phyloP scores from a whole-genome alignment of 1,140 invertebrate genomes.

The Achroia grisella region DNA sequence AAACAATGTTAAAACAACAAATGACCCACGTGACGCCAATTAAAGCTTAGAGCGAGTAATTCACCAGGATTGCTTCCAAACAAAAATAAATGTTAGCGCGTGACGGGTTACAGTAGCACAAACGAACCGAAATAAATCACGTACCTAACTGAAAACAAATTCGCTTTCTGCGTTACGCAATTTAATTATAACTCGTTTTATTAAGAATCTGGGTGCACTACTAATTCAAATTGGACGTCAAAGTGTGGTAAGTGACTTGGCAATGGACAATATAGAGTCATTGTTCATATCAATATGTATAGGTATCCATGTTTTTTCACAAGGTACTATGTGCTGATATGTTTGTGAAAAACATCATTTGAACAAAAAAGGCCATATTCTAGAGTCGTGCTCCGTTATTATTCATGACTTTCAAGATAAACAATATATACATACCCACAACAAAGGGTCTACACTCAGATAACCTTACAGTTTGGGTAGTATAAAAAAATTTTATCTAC shows the following conservation, averaged over 20 bases:
- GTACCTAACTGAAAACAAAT: slow-evolving; percentile 14
- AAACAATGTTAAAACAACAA: no score
- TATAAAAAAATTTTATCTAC: no score
- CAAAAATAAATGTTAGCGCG: slow-evolving; percentile 42
- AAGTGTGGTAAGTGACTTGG: not conserved
- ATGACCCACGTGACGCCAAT: not conserved
- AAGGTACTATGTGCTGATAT: no score
- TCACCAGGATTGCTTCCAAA: slow-evolving; percentile 17
- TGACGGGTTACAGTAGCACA: slow-evolving; percentile 19
- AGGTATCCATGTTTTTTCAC: no score
- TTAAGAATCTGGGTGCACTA: not conserved
- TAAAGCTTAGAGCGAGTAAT: slow-evolving; percentile 2
- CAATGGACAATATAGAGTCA: slow-evolving; percentile 1
- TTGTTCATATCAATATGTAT: no score
- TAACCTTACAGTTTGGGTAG: no score
- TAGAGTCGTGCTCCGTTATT: no score
- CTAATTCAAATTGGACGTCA: no score
- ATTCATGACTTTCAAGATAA: no score
- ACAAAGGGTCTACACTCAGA: no score
- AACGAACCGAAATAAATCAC: slow-evolving; percentile 19
- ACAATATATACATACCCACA: not conserved
- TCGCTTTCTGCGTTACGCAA: slow-evolving; percentile 11
- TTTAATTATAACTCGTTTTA: not conserved
- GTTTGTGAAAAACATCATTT: no score
- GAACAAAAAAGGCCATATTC: no score